Percentiles rank a stretch among this genome's conserved stretches.
phyloP scores from a whole-genome alignment of 2,113 vertebrate genomes.

The Chaenocephalus aceratus region DNA sequence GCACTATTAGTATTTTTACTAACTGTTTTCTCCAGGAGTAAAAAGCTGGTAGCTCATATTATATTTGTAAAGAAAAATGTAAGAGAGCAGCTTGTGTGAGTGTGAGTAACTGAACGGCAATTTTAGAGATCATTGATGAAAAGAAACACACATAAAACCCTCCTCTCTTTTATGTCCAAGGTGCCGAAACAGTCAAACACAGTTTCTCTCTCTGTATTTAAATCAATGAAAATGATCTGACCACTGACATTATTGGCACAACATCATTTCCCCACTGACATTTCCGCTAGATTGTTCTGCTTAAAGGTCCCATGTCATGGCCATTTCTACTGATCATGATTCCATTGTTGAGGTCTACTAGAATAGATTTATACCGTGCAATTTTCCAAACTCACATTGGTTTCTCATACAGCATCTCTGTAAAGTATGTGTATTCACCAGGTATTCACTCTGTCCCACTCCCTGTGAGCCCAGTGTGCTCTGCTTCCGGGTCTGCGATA shows the following conservation, averaged over 20 bases:
- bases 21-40: background rate
- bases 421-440: too few species aligned
- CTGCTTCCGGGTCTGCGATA: too few species aligned
- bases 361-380: too few species aligned
- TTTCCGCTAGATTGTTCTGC: background rate
- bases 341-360: too few species aligned
- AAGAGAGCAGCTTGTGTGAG: background rate
- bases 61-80: background rate
- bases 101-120: background rate
- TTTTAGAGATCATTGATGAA: background rate
- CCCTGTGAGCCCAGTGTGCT: too few species aligned
- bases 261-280: background rate
- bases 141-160: background rate
- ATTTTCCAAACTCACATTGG: too few species aligned
- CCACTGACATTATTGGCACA: background rate
- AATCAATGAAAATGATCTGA: background rate
- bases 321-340: too few species aligned
- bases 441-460: too few species aligned
- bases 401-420: too few species aligned
- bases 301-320: background rate
- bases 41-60: background rate
- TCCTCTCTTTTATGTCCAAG: background rate
- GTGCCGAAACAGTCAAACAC: conserved; percentile 10
- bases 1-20: background rate
- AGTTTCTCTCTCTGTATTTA: background rate